These are phyloP conservation scores for Rhinatrema bivittatum DNA, from an alignment of 2,797 vertebrate species.

Conservation along the genomic window DNA sequence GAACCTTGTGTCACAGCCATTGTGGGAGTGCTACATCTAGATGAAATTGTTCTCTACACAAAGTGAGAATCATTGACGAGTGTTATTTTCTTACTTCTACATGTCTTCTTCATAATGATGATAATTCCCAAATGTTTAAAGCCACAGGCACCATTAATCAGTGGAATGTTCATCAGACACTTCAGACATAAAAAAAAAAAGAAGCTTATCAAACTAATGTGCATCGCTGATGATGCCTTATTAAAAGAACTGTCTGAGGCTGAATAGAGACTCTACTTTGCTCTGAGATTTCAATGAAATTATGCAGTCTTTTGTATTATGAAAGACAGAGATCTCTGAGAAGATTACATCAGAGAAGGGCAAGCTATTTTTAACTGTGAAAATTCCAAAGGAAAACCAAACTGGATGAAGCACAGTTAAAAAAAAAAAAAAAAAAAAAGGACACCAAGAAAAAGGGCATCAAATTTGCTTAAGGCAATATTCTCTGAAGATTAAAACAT, in stretches of 20 bases:
- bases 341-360: no score
- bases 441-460: not conserved
- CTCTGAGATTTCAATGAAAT: conserved; percentile 1
- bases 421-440: not conserved
- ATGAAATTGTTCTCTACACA: conserved; percentile 10
- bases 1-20: no score
- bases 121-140: conserved; percentile 8
- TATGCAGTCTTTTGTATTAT: not conserved
- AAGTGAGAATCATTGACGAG: conserved; percentile 7
- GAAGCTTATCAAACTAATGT: conserved; percentile 7
- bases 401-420: no score
- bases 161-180: conserved; percentile 11
- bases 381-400: not conserved
- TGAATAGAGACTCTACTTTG: conserved; percentile 9
- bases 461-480: not conserved
- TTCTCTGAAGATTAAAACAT: not conserved
- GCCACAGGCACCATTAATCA: conserved; percentile 8
- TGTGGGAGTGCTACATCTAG: conserved; percentile 9
- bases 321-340: no score
- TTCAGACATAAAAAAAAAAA: conserved; percentile 12
- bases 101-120: conserved; percentile 5
- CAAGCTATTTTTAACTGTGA: not conserved
- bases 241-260: conserved; percentile 2
- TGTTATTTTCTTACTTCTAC: conserved; percentile 18
- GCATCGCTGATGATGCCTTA: conserved; percentile 14